phyloP scores from a whole-genome alignment of 2,797 vertebrate species.

The Selene dorsalis region DNA sequence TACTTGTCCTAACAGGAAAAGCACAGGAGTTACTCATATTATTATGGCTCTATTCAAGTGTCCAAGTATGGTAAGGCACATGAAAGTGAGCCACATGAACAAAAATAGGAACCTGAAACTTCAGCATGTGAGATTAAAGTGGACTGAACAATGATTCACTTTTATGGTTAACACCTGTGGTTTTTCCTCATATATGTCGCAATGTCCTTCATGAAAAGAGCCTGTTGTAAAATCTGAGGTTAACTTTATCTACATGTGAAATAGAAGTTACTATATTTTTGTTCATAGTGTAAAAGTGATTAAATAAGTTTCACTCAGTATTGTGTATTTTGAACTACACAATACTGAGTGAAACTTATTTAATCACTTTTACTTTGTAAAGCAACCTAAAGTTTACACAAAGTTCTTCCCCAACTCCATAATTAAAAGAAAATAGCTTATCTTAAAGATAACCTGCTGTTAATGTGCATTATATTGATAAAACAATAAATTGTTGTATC shows the following conservation, averaged over 20 bases:
- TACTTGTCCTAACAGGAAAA: too few species aligned
- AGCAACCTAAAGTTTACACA: too few species aligned
- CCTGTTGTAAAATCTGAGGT: not conserved
- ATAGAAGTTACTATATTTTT: not conserved
- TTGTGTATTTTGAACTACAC: too few species aligned
- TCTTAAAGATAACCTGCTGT: not conserved
- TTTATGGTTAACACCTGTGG: not conserved
- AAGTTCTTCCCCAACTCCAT: not conserved
- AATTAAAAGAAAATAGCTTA: not conserved
- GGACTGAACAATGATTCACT: not conserved
- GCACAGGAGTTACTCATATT: too few species aligned
- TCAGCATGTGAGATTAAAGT: not conserved
- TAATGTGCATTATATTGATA: not conserved
- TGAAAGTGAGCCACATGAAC: not conserved
- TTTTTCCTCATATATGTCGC: not conserved
- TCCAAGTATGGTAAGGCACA: not conserved
- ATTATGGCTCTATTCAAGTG: not conserved
- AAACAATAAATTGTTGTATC: not conserved
- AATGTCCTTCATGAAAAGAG: not conserved
- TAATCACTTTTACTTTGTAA: not conserved
- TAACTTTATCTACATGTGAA: not conserved
- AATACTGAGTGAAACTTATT: not conserved
- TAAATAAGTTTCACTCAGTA: not conserved
- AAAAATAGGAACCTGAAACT: not conserved
- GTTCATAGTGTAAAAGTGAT: not conserved